Base-by-base conservation (phyloP, 1,140 invertebrate species). In the Oedothorax gibbosus region DNA sequence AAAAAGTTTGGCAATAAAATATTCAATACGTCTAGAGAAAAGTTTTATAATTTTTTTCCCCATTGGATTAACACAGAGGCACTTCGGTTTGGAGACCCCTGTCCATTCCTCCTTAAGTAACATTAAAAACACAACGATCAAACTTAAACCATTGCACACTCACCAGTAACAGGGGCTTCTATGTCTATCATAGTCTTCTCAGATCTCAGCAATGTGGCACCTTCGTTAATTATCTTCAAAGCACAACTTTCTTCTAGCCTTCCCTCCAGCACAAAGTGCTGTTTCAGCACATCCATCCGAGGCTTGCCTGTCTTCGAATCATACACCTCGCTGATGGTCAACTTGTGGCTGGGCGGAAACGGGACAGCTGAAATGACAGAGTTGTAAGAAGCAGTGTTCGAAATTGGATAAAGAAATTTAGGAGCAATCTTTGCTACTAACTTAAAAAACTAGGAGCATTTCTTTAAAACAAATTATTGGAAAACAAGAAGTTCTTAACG, bases 151-250 rank as follows among this genome's bases (percentile, higher is more conserved):
- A 35, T 35, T 35, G 1, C 35, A 2, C 10, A 79, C 79, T 91
- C 88, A 96, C 95, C 95, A 91, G 98, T 99, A 89, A 99, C 98
- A 87, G 98, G 98, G 89, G 98, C 98, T 93, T 99, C 98, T 90
- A 99, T 99, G 91, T 99, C 98, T 90, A 99, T 98, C 98, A 99
- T 99, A 85, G 98, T 99, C 92, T 99, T 99, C 92, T 99, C 98
- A 89, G 96, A 95, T 87, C 97, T 94, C 88, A 99, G 93, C 88
- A 99, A 92, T 85, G 96, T 93, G 88, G 98, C 98, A 87, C 98
- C 98, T 91, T 99, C 98, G 92, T 98, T 97, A 90, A 99, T 98
- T 90, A 99, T 98, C 65, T 79, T 77, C 88, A 99, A 93, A 85
- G 98, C 98, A 86, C 97, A 97, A 89, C 96, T 94, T 92, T 99